phyloP scores from a whole-genome alignment of 30 jellyfish, hydroid and myxozoan species.

The Turritopsis dohrnii region DNA sequence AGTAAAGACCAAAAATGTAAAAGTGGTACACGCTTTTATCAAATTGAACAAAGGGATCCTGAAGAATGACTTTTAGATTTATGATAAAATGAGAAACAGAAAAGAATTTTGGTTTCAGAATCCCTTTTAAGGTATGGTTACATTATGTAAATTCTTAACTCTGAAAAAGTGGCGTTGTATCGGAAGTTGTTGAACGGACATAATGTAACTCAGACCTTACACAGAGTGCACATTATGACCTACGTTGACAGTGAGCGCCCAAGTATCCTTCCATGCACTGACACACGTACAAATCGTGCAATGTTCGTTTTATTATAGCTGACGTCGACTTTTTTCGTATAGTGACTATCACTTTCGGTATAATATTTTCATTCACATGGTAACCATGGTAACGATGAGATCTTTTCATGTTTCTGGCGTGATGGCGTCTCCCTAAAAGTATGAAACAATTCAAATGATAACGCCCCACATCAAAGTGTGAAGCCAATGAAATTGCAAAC shows the following conservation, averaged over 20 bases:
- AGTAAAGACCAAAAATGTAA: neutral
- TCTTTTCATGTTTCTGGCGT: neutral
- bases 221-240: conserved; percentile 27
- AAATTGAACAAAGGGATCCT: conserved; percentile 15
- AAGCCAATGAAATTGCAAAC: neutral
- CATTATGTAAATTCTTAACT: neutral
- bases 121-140: conserved; percentile 1
- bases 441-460: too few relatives aligned
- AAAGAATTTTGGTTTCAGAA: conserved; percentile 1
- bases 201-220: neutral
- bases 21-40: neutral
- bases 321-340: conserved; percentile 14
- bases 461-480: neutral
- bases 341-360: conserved; percentile 11
- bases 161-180: neutral
- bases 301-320: conserved; percentile 44
- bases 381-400: neutral
- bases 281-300: conserved; percentile 77
- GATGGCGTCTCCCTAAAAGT: neutral
- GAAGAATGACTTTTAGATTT: conserved; percentile 7
- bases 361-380: neutral
- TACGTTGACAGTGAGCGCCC: conserved; percentile 94
- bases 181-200: neutral
- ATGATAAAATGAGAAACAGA: neutral
- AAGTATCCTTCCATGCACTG: conserved; percentile 66